These are phyloP conservation scores for Leuctra nigra DNA, from an alignment of 2,888 invertebrate genomes.

Conservation along the genomic window DNA sequence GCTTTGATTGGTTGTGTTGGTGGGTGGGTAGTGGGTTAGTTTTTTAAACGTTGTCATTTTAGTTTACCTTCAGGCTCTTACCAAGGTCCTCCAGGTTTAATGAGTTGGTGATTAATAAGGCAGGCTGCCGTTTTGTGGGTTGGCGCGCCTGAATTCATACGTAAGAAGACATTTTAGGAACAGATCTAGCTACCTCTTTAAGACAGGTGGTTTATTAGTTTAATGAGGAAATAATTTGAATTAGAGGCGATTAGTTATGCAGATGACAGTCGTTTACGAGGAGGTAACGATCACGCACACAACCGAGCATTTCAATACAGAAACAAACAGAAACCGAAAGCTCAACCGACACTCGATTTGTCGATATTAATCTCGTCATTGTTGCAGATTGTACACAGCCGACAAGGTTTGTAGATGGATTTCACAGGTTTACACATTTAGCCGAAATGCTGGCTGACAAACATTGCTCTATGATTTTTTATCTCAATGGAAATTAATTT, in stretches of 20 bases:
- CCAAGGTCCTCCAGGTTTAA: constrained; percentile 30
- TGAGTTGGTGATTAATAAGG: constrained; percentile 29
- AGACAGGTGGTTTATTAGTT: constrained; percentile 17
- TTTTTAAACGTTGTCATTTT: constrained; percentile 27
- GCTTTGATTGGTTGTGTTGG: constrained; percentile 12
- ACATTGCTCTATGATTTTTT: no score
- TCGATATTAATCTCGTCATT: no score
- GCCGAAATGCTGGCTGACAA: no score
- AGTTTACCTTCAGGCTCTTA: constrained; percentile 30
- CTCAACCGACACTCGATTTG: no score
- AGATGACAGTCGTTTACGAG: constrained; percentile 34
- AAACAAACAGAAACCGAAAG: constrained; percentile 25
- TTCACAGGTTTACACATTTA: no score
- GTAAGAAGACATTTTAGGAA: constrained; percentile 31
- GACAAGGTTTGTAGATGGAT: no score
- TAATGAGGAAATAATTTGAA: constrained; percentile 9
- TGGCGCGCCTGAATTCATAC: constrained; percentile 29
- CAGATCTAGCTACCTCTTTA: constrained; percentile 21
- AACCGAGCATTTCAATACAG: constrained; percentile 23
- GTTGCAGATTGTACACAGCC: no score
- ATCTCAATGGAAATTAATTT: no score
- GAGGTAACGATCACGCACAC: constrained; percentile 41
- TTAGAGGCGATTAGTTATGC: constrained; percentile 16
- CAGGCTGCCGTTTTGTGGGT: constrained; percentile 26
- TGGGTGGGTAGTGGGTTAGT: constrained; percentile 23